Base-by-base conservation (phyloP, 2,888 invertebrate genomes). In the Dermolepida albohirtum region DNA sequence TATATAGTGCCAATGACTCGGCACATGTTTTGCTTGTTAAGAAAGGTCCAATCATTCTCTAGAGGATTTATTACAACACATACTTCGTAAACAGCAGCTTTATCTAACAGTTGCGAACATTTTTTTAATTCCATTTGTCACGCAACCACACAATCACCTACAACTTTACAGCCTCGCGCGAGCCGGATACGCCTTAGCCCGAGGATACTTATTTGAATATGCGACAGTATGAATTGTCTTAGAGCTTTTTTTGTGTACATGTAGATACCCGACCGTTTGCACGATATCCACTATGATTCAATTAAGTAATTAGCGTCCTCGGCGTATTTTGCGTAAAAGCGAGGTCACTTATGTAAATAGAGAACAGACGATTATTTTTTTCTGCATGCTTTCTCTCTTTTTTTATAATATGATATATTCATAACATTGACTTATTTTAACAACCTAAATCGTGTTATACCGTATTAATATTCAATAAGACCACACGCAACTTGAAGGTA, bases 171-270 rank as follows among this genome's bases (percentile, higher is more conserved):
- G 16, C 40, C 47, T 47, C 59, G 47, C 47, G 10, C 39, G 34
- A 62, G 47, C 59, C 59, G 59, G 59, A 62, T 62, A 62, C 59
- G 59, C 34, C 59, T 62, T 62, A 22, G 34, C 59, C 29, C 34
- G 34, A 34, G 59, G 59, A 62, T 62, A 62, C 34, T 47, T 29
- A 47, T 62, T 49, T 47, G 27, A 44, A 47, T 59, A 59, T 41
- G 59, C 47, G 47, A 62, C 59, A 62, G 8, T 47, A 62, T 47
- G 27, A 57, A 27, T 44, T 16, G 8, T 17, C n/a, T 57, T 12
- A 12, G 43, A 43, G 7, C 27, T 34, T 55, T 44, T 47, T 62
- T 49, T 11, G 22, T 17, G 16, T 4, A 8, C 16, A 16, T 11
- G 49, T 17, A 49, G 10, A 22, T 8, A n/a, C 11, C 17, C 8